Evolutionary conservation across 1,140 invertebrate species (phyloP), one percentile per base, ranked within the genome.

Genomic region (Papilio machaon): DNA sequence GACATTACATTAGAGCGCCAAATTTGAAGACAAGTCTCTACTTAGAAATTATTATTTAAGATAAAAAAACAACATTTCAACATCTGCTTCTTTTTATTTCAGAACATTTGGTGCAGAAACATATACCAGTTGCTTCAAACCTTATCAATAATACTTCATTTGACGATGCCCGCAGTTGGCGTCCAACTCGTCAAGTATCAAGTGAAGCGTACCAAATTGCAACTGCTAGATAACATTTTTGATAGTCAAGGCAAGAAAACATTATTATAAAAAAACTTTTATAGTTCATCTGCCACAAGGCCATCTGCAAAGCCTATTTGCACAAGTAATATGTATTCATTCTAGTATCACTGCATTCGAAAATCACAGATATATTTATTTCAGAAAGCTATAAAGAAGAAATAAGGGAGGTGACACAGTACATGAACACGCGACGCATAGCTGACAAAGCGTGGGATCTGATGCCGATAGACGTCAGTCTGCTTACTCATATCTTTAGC

Each of bases 391-490:
- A 5, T 60, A 60, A 60, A 23, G 58, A 19, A 9, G n/a, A 60
- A 60, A 60, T 60, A 60, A 60, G n/a, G 19, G 58, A 19, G 58
- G n/a, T 73, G 6, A 75, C 49, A n/a, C 38, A 17, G 9, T 75
- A 75, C 9, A 75, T 75, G 9, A 75, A 75, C 30, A 75, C n/a
- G 8, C 73, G 73, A 15, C n/a, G 46, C 9, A 75, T 75, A 49
- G 73, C n/a, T 19, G 73, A 49, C 46, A 43, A 46, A 19, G 73
- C 43, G 15, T 75, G 73, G 73, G 38, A 49, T 19, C 5, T 75
- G 8, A 49, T 75, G 11, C 73, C 73, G 13, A 75, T 75, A 17
- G 73, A 75, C 15, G 11, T 75, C 30, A 13, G 6, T 13, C n/a
- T 75, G 17, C 35, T 43, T 4, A 19, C n/a, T 4, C 19, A 49